Base-by-base conservation (phyloP, 2,113 vertebrate species). In the Cheirogaleus medius region DNA sequence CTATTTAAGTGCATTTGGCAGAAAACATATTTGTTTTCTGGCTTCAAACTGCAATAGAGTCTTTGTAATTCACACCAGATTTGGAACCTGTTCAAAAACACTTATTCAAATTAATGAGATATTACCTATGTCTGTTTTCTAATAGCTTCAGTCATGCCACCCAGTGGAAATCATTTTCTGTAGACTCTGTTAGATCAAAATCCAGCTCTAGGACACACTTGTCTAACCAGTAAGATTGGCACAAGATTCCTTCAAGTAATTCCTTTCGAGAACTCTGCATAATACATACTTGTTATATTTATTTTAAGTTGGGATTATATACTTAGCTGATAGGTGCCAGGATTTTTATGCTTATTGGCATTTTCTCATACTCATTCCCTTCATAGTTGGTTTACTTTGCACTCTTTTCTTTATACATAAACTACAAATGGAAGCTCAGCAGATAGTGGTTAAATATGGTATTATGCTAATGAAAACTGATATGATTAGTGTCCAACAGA, bases 21-120 rank as follows among this genome's bases (percentile, higher is more conserved):
- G 97, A 95, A 97, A 97, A 88, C 94, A 71, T 96, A 97, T 98
- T 97, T 98, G 93, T 91, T 97, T 97, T 96, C 86, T 96, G 93
- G 92, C 96, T 96, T 97, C 39, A 80, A 80, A 87, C 76, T 94
- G 37, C 54, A 94, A 49, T 54, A 58, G 64, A 96, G 49, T 77
- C 96, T 98, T 95, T 96, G 92, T 96, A 87, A 96, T 96, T 98
- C 96, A 97, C 90, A 97, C 92, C 87, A 97, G 71, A 96, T 87
- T 97, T 97, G 95, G 96, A 97, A 87, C 58, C 76, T 81, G 32
- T 91, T 90, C 97, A 97, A 96, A 97, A 97, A 86, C 91, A 97
- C 87, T 98, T 95, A 95, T 93, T 97, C 88, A 92, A 96, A 97
- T 97, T 97, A 96, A 97, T 96, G 90, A 93, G 80, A 86, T 95